Evolutionary conservation across 2,113 vertebrate genomes (phyloP).

Genomic region (Motacilla tschutschensis): DNA sequence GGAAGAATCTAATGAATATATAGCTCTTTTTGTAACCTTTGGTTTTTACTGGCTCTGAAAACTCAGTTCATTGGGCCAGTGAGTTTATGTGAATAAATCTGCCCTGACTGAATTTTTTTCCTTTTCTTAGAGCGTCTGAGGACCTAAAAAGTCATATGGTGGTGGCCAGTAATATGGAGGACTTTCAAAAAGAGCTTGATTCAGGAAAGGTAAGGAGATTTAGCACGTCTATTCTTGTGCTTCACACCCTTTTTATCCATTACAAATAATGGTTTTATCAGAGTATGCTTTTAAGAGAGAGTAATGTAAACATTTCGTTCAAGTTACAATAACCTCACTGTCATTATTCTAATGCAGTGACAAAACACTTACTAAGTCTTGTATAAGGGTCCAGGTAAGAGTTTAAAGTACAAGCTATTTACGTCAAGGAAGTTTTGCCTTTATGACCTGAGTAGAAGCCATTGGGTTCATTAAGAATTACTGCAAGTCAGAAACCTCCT

Average conservation of each 20-base stretch:
- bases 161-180: slow-evolving; percentile 85
- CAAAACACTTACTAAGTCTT: background rate
- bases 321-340: slow-evolving; percentile 2
- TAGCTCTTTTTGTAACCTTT: background rate
- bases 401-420: slow-evolving; percentile 35
- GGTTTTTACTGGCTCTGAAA: background rate
- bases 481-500: background rate
- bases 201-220: slow-evolving; percentile 84
- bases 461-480: background rate
- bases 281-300: background rate
- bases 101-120: background rate
- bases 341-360: background rate
- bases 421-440: slow-evolving; percentile 17
- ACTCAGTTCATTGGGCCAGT: background rate
- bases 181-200: slow-evolving; percentile 91
- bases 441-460: background rate
- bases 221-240: background rate
- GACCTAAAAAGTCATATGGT: slow-evolving; percentile 91
- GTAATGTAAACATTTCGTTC: background rate
- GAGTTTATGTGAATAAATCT: background rate
- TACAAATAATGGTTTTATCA: background rate
- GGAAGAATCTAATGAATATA: background rate
- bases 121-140: slow-evolving; percentile 78
- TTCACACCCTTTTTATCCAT: background rate
- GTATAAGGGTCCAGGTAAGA: background rate